Conservation (phyloP, 1,140 invertebrate genomes). For the Oryzaephilus surinamensis region DNA sequence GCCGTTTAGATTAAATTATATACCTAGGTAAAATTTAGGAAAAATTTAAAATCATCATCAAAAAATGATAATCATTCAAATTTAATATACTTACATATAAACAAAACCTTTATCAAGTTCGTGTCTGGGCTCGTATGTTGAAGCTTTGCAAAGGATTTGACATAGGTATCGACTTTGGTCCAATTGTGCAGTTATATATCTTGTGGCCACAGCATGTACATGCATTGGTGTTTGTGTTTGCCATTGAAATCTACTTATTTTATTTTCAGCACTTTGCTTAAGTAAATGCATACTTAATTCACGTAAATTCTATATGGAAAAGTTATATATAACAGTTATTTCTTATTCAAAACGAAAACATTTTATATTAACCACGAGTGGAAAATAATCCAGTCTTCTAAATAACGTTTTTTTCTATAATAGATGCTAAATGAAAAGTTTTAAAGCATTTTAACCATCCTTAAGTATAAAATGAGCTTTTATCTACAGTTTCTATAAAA, state of each 20-base stretch:
- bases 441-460: too few relatives aligned
- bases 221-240: constrained; percentile 52
- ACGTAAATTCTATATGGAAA: constrained; percentile 53
- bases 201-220: constrained; percentile 68
- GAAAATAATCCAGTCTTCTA: too few relatives aligned
- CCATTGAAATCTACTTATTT: constrained; percentile 37
- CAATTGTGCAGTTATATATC: constrained; percentile 66
- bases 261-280: constrained; percentile 47
- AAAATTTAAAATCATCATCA: too few relatives aligned
- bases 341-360: too few relatives aligned
- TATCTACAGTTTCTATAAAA: too few relatives aligned
- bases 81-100: constrained; percentile 54
- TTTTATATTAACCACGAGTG: too few relatives aligned
- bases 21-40: too few relatives aligned
- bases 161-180: constrained; percentile 67
- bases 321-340: background rate
- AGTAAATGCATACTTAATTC: constrained; percentile 72
- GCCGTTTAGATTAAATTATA: too few relatives aligned
- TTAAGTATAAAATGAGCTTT: too few relatives aligned
- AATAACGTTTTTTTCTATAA: too few relatives aligned
- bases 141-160: constrained; percentile 57
- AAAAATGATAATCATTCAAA: background rate
- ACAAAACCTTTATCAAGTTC: constrained; percentile 65
- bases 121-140: constrained; percentile 50
- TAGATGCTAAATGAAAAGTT: too few relatives aligned